These are phyloP conservation scores for Triplophysa rosa DNA, from an alignment of 2,113 vertebrate species.

Conservation along the genomic window DNA sequence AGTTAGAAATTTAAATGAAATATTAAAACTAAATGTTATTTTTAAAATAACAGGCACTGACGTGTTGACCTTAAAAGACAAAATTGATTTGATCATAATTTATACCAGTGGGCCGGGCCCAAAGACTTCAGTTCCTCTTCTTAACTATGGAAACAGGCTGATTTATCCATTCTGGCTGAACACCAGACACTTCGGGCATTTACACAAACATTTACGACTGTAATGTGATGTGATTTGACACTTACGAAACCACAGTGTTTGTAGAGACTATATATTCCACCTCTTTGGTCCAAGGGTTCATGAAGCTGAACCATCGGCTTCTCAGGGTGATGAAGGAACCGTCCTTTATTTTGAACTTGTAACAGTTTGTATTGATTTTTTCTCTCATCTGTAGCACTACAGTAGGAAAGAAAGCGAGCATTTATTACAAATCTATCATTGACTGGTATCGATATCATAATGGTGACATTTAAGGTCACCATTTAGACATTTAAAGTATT, in stretches of 20 bases:
- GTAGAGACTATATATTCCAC: slow-evolving; percentile 99
- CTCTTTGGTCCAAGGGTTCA: slow-evolving; percentile 99
- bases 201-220: background rate
- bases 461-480: background rate
- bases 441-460: background rate
- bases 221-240: slow-evolving; percentile 43
- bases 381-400: slow-evolving; percentile 96
- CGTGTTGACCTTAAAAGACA: no score
- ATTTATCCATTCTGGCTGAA: background rate
- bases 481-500: background rate
- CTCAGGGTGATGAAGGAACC: slow-evolving; percentile 96
- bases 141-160: background rate
- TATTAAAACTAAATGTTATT: no score
- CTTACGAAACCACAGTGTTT: slow-evolving; percentile 97
- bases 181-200: background rate
- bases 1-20: no score
- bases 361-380: slow-evolving; percentile 97
- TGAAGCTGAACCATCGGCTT: slow-evolving; percentile 99
- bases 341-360: slow-evolving; percentile 99
- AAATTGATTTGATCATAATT: no score
- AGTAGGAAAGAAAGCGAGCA: slow-evolving; percentile 41
- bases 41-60: no score
- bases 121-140: background rate
- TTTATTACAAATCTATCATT: background rate
- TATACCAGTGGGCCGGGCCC: no score